These are phyloP conservation scores for Pelobates fuscus DNA, from an alignment of 2,113 vertebrate species.

Conservation along the genomic window DNA sequence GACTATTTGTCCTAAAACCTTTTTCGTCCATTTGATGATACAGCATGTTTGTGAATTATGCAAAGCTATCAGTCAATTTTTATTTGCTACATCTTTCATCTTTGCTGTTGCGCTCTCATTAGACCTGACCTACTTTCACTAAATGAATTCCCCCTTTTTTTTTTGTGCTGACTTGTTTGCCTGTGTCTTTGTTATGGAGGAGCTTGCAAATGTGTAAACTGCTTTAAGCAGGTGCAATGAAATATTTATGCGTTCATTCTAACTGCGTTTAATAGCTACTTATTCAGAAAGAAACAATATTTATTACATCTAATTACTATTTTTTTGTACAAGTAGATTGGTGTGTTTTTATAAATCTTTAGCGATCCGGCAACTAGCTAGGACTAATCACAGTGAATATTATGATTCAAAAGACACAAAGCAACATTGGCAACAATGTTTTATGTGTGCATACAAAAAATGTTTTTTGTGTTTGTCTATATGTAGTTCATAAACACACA, in stretches of 20 bases:
- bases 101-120: constrained; percentile 56
- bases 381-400: too few species aligned
- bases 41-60: constrained; percentile 27
- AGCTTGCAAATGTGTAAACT: constrained; percentile 2
- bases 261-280: background rate
- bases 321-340: too few species aligned
- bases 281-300: background rate
- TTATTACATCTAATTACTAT: too few species aligned
- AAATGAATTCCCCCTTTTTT: constrained; percentile 49
- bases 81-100: constrained; percentile 44
- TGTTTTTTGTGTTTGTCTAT: too few species aligned
- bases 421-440: too few species aligned
- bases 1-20: background rate
- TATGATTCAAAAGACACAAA: too few species aligned
- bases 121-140: constrained; percentile 61
- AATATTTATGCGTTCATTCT: background rate
- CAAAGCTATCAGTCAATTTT: constrained; percentile 22
- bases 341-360: too few species aligned
- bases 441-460: too few species aligned
- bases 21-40: constrained; percentile 1
- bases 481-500: too few species aligned
- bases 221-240: constrained; percentile 2
- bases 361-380: too few species aligned
- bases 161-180: constrained; percentile 52
- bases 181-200: constrained; percentile 30